Evolutionary conservation across 2,797 vertebrate species (phyloP), one percentile per base, ranked within the genome.

Genomic region (Tokudaia tokunoshimensis): DNA sequence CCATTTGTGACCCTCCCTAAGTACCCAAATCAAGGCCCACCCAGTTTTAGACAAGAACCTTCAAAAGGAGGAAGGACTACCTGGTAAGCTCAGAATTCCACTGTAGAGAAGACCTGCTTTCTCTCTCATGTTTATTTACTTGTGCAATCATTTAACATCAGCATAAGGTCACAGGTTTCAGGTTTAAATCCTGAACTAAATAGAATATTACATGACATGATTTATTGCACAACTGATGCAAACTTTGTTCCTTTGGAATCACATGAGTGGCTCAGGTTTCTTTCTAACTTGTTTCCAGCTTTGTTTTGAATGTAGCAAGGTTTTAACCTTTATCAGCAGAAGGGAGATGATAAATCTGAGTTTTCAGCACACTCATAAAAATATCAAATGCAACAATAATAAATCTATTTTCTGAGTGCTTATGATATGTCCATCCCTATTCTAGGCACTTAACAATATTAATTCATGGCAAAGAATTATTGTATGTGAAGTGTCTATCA

Each of bases 401-500:
- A 87, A 24, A 59, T 80, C 37, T 78, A 78, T 80, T 87, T n/a
- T 17, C 20, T 34, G 29, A 72, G 41, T n/a, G 14, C 31, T 84
- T 91, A 47, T 37, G 44, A 82, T 37, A 13, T 19, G 9, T 2
- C 61, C 50, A 6, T 34, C 70, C 84, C 47, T 67, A 85, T 61
- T 75, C 37, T 47, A 63, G 80, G 44, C 50, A 75, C 67, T 79
- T 96, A 70, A 65, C 26, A 92, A 15, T 61, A 92, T 87, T 52
- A 85, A 94, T 63, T 72, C 63, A 78, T 67, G 91, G 34, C n/a
- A 74, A 96, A 94, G 22, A 94, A 55, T 87, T 31, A 34, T 7
- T 76, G n/a, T 80, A 52, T 52, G 26, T 59, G 80, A 41, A 87
- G 8, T 13, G 61, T n/a, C 65, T 63, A 63, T 57, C 31, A 90